Percentiles rank a stretch among this genome's conserved stretches.
Conservation (phyloP, 2,888 invertebrate species). For the Ptilodon capucinus region DNA sequence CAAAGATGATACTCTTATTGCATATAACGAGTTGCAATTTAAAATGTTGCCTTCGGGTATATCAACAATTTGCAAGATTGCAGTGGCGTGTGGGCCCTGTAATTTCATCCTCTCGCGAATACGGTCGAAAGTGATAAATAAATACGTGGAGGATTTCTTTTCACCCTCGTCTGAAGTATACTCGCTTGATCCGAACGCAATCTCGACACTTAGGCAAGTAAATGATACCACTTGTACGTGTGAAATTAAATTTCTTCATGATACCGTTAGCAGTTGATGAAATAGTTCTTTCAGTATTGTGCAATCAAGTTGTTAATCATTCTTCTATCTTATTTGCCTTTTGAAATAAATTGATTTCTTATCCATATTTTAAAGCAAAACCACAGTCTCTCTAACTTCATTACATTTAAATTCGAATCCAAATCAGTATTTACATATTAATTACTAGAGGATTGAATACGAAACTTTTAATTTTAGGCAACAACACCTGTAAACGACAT, state of each 20-base stretch:
- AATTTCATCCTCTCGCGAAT: constrained; percentile 67
- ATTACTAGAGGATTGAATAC: constrained; percentile 14
- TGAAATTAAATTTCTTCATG: no score
- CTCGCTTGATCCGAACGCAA: constrained; percentile 14
- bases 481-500: constrained; percentile 60
- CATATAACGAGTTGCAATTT: constrained; percentile 70
- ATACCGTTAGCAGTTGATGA: no score
- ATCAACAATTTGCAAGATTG: constrained; percentile 76
- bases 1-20: constrained; percentile 31
- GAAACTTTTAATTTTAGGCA: constrained; percentile 32
- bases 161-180: constrained; percentile 27
- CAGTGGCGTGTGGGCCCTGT: constrained; percentile 63
- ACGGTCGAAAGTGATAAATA: constrained; percentile 67
- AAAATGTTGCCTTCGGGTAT: constrained; percentile 65
- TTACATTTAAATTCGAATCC: constrained; percentile 2
- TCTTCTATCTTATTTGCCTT: no score
- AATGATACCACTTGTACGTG: no score
- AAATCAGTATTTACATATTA: constrained; percentile 33
- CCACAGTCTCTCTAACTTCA: no score
- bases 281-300: no score
- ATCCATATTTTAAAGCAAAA: no score
- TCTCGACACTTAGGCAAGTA: constrained; percentile 16
- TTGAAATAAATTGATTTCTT: no score
- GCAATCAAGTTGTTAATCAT: no score
- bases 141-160: constrained; percentile 60